Base-by-base conservation (phyloP, 2,888 invertebrate species). In the Erebia epiphron region DNA sequence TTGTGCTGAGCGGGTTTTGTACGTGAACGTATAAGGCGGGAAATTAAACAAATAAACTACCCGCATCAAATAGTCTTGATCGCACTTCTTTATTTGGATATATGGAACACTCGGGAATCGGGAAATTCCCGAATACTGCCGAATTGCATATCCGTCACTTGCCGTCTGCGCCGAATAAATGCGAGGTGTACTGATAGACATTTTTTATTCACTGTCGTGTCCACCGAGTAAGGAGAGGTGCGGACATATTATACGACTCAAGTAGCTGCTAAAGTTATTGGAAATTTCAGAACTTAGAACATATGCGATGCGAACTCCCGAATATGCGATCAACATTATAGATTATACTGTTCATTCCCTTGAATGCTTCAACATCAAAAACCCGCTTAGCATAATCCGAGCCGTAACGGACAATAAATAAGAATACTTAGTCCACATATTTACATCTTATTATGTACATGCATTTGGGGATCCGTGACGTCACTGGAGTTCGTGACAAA, bases 401-500 rank as follows among this genome's bases (percentile, higher is more conserved):
- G 78, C 77, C 79, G 79, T 80, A 76, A 70, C 78, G 76, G 77
- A 80, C 78, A 80, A 85, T 86, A 87, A 88, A 88, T 88, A 87
- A 84, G 68, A 79, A 78, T 83, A 88, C 89, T 88, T 87, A 85
- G 84, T 88, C 86, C 88, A 84, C 85, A 86, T 91, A 91, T 89
- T 91, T 90, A 91, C 89, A 91, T 86, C 86, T 84, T 90, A 89
- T 80, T 90, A 91, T 89, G 87, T 91, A 91, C 89, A 91, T 84
- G 64, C 67, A 67, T 67, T 64, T 68, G 57, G 68, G 57, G 50
- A 64, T 66, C 65, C 41, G 62, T 58, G 67, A 52, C 67, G 67
- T 52, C 67, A 61, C 67, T 52, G 35, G 60, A 41, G 60, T 60
- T 57, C 35, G 41, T 49, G 54, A 52, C 46, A 62, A 21, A 46